phyloP scores from a whole-genome alignment of 2,888 invertebrate genomes.

The Apamea crenata region DNA sequence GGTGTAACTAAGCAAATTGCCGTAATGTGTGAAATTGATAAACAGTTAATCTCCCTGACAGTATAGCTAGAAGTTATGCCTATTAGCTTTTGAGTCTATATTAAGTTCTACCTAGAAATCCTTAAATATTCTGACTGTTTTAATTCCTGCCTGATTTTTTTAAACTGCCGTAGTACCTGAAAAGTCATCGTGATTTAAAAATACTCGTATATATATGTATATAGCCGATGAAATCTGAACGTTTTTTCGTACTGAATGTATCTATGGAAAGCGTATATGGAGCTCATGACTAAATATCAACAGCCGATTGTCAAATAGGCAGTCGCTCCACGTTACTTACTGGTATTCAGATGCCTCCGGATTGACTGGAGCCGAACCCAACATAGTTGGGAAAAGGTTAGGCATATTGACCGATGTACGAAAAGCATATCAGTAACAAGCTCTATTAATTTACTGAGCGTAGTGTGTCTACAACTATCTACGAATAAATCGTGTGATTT shows the following conservation, averaged over 20 bases:
- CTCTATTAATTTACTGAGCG: conserved; percentile 28
- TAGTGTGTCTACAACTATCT: conserved; percentile 24
- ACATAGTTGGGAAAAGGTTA: neutral
- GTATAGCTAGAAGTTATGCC: neutral
- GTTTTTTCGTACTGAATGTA: neutral
- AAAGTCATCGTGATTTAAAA: neutral
- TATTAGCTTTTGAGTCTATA: neutral
- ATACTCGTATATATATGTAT: no score
- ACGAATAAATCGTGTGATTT: conserved; percentile 44
- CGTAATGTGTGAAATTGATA: neutral
- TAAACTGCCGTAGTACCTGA: neutral
- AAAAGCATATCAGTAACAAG: neutral
- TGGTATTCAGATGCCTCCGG: neutral
- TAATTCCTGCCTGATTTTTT: neutral
- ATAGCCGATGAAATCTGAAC: neutral
- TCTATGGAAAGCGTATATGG: neutral
- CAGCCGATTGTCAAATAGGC: neutral
- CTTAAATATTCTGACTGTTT: neutral
- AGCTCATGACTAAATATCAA: neutral
- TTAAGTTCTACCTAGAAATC: no score
- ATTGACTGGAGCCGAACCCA: neutral
- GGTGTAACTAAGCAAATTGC: no score
- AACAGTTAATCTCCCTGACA: neutral
- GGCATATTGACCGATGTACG: neutral
- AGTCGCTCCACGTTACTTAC: neutral